These are phyloP conservation scores for Meghimatium bilineatum DNA, from an alignment of 2,888 invertebrate species.

Conservation along the genomic window DNA sequence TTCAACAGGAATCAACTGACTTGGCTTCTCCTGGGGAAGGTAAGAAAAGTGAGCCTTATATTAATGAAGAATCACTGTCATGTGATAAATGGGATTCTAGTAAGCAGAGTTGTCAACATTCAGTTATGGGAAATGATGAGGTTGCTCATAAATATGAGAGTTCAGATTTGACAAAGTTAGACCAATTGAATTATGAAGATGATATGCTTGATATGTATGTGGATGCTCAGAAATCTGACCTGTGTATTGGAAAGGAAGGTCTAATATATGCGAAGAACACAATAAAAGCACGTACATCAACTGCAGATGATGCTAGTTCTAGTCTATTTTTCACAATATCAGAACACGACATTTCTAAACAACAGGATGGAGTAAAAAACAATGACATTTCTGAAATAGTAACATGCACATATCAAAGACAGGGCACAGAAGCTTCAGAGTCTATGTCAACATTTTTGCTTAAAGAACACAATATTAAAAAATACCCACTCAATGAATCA, in stretches of 20 bases:
- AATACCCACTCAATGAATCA: not conserved
- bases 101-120: not conserved
- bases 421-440: not conserved
- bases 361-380: not conserved
- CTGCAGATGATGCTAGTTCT: not conserved
- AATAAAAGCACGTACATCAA: not conserved
- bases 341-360: not conserved
- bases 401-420: not conserved
- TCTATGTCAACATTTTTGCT: not conserved
- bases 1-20: not conserved
- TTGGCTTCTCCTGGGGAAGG: not conserved
- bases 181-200: not conserved
- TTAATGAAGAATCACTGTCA: not conserved
- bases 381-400: not conserved
- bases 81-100: not conserved
- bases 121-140: not conserved
- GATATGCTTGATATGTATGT: not conserved
- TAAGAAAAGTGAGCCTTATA: not conserved
- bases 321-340: not conserved
- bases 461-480: not conserved
- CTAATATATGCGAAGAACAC: not conserved
- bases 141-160: not conserved
- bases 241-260: not conserved
- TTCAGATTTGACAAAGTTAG: not conserved
- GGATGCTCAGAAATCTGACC: not conserved